Percentiles rank a stretch among this genome's conserved stretches.
Evolutionary conservation across 2,797 vertebrate species (phyloP).

Genomic region (Tenualosa ilisha): DNA sequence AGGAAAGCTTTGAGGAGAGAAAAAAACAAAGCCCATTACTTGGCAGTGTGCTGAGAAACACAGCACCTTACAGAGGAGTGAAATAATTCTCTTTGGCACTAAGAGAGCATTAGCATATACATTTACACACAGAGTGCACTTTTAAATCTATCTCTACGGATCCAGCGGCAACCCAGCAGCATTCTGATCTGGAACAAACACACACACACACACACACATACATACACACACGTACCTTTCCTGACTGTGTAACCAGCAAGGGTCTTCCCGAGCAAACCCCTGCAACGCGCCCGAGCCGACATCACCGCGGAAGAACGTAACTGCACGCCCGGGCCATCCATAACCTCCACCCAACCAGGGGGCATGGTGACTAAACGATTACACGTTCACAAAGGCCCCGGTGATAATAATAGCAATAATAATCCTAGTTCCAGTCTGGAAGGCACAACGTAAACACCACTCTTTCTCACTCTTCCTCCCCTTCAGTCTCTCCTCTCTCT

Average conservation of each 20-base stretch:
- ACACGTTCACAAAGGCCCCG: not conserved
- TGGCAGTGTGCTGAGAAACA: conserved; percentile 29
- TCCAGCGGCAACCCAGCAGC: conserved; percentile 5
- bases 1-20: not conserved
- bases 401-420: conserved; percentile 5
- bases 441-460: not conserved
- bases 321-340: conserved; percentile 36
- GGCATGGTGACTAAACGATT: conserved; percentile 17
- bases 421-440: not conserved
- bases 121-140: conserved; percentile 21
- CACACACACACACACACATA: not conserved
- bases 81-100: conserved; percentile 5
- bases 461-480: not conserved
- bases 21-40: conserved; percentile 11
- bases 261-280: not conserved
- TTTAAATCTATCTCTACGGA: conserved; percentile 6
- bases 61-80: conserved; percentile 25
- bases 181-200: conserved; percentile 3
- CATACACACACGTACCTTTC: conserved; percentile 36
- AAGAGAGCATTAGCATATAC: not conserved
- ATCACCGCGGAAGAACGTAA: conserved; percentile 28
- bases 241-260: conserved; percentile 19
- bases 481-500: not conserved
- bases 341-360: conserved; percentile 28
- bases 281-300: not conserved